Percentiles rank a stretch among this genome's conserved stretches.
Conservation (phyloP, 2,888 invertebrate species). For the Nemotelus pantherinus region DNA sequence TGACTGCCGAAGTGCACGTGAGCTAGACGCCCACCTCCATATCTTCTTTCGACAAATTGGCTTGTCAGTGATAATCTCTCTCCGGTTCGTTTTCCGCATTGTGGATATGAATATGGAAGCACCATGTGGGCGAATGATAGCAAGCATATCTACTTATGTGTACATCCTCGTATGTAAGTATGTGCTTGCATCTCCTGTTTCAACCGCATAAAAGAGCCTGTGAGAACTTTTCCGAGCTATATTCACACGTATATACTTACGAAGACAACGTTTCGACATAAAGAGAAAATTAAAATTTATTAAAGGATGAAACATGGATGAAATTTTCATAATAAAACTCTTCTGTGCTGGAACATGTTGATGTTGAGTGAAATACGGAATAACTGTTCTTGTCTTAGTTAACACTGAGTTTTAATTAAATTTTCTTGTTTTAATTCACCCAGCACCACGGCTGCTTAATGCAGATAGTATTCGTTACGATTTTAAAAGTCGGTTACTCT, state of each 20-base stretch:
- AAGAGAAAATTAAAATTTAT: slow-evolving; percentile 51
- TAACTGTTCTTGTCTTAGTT: slow-evolving; percentile 36
- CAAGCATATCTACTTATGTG: no score
- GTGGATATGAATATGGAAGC: slow-evolving; percentile 33
- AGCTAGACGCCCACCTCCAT: slow-evolving; percentile 35
- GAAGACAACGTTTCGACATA: slow-evolving; percentile 14
- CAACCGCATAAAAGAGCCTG: slow-evolving; percentile 27
- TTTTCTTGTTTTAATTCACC: slow-evolving; percentile 49
- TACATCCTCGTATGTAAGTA: background rate
- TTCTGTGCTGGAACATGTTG: slow-evolving; percentile 33
- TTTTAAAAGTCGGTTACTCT: background rate
- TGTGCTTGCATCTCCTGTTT: slow-evolving; percentile 7
- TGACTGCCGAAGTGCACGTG: background rate
- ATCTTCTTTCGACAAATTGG: slow-evolving; percentile 37
- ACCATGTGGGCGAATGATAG: background rate
- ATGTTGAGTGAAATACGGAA: slow-evolving; percentile 47
- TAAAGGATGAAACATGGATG: slow-evolving; percentile 52
- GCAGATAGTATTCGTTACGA: slow-evolving; percentile 10
- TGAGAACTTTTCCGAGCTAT: slow-evolving; percentile 29
- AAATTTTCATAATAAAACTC: slow-evolving; percentile 51
- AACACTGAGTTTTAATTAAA: slow-evolving; percentile 49
- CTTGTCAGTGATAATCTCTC: slow-evolving; percentile 28
- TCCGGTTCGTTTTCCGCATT: slow-evolving; percentile 40
- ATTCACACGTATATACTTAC: background rate
- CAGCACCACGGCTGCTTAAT: slow-evolving; percentile 12